Percentiles rank a stretch among this genome's conserved stretches.
Evolutionary conservation across 2,113 vertebrate genomes (phyloP).

Genomic region (Dermatemys mawii): DNA sequence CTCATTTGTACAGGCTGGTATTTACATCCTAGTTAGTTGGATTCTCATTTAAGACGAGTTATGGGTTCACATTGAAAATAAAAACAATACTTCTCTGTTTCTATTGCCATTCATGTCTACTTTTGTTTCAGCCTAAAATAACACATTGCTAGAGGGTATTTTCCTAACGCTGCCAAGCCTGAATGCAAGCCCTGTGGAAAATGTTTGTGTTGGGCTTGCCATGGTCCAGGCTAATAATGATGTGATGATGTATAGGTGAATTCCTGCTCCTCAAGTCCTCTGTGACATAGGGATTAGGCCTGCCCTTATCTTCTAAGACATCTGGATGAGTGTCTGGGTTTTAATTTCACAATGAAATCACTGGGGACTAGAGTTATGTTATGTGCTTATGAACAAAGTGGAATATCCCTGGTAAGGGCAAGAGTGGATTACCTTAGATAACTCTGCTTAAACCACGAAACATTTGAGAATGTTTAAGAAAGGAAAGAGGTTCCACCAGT

Average conservation of each 20-base stretch:
- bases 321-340: constrained; percentile 90
- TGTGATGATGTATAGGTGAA: constrained; percentile 93
- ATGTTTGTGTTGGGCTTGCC: constrained; percentile 77
- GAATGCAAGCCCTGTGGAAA: constrained; percentile 80
- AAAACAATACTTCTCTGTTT: constrained; percentile 87
- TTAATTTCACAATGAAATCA: constrained; percentile 86
- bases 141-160: constrained; percentile 83
- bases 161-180: constrained; percentile 81
- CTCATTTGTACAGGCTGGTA: constrained; percentile 74
- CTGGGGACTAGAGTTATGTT: constrained; percentile 81
- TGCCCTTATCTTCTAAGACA: constrained; percentile 91
- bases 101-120: constrained; percentile 83
- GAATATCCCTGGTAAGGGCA: constrained; percentile 86
- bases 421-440: constrained; percentile 93
- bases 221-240: constrained; percentile 88
- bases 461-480: constrained; percentile 95
- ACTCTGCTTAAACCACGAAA: constrained; percentile 86
- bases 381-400: constrained; percentile 85
- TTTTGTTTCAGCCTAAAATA: constrained; percentile 88
- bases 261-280: constrained; percentile 86
- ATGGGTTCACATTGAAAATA: constrained; percentile 75
- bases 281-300: constrained; percentile 87
- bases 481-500: constrained; percentile 81
- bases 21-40: constrained; percentile 78
- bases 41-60: constrained; percentile 81